Evolutionary conservation across 2,113 vertebrate species (phyloP), one percentile per base, ranked within the genome.

Genomic region (Plectropomus leopardus): DNA sequence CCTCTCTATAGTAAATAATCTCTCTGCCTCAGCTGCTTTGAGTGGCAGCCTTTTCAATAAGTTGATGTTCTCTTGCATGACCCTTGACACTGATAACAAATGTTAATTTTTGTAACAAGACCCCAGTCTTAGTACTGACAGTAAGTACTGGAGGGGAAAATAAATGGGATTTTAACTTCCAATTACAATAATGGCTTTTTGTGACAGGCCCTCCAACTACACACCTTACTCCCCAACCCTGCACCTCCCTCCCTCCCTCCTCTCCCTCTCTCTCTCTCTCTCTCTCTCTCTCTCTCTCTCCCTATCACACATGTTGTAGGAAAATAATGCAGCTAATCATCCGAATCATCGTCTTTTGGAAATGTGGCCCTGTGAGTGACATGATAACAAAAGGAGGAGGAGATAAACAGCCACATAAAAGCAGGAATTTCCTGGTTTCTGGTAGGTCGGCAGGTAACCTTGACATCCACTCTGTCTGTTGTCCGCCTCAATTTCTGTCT

Each of bases 181-280:
- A 93, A 92, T 94, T 94, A 94, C 80, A 92, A 90, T 88, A 92
- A 93, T 92, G 90, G 86, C 63, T 90, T 91, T 88, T 86, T 86
- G 72, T 90, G 91, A 92, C 89, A 90, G 78, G 80, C 82, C 78
- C 72, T 81, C 71, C 71, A 84, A 86, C 67, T 44, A 83, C 15
- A 4, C 84, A 92, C 89, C 86, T 93, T 82, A 71, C 28, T 55
- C 47, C 47, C 71, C 61, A n/a, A 28, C 44, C 34, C 36, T 26
- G 26, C 21, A 48, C 36, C 66, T 3, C 48, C 44, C 47, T 54
- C 59, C 23, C 47, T 23, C 48, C 14, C 24, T 47, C 60, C 34
- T 36, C 2, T 6, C 17, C 1, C 1, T n/a, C 11, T 48, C 42
- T 8, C 34, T 16, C 71, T 9, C 32, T 32, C 11, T 21, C 59